phyloP scores from a whole-genome alignment of 2,113 vertebrate genomes.

The Ornithorhynchus anatinus region DNA sequence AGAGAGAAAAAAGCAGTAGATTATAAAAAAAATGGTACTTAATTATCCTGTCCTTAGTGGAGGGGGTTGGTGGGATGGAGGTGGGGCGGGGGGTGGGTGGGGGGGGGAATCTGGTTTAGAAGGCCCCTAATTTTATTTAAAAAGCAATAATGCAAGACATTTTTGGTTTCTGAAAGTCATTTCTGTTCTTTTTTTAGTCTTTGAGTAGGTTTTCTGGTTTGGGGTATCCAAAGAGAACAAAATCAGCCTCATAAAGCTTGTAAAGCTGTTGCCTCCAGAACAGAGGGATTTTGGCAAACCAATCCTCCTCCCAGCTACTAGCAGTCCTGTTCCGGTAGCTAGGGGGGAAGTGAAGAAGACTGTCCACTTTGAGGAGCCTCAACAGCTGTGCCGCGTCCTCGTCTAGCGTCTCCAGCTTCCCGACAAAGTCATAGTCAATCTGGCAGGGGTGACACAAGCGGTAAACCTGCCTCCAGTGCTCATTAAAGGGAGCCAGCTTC shows the following conservation, averaged over 20 bases:
- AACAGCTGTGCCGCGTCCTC: constrained; percentile 89
- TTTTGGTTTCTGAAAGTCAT: constrained; percentile 41
- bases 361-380: constrained; percentile 87
- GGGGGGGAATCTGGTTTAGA: fast-evolving
- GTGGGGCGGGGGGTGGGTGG: constrained; percentile 34
- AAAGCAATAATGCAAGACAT: background rate
- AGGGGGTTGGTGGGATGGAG: constrained; percentile 20
- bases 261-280: constrained; percentile 87
- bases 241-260: constrained; percentile 93
- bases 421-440: constrained; percentile 97
- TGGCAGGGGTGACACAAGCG: constrained; percentile 96
- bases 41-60: background rate
- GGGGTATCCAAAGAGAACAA: constrained; percentile 93
- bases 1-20: constrained; percentile 41
- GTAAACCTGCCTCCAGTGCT: constrained; percentile 95
- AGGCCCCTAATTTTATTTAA: background rate
- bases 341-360: constrained; percentile 87
- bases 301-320: constrained; percentile 89
- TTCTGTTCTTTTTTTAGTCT: constrained; percentile 64
- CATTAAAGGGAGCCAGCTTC: constrained; percentile 89
- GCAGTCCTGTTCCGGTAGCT: constrained; percentile 87
- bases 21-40: constrained; percentile 12
- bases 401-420: constrained; percentile 92
- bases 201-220: constrained; percentile 88
- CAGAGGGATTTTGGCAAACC: constrained; percentile 87